Conservation (phyloP, 2,113 vertebrate genomes). For the Rostratula benghalensis region DNA sequence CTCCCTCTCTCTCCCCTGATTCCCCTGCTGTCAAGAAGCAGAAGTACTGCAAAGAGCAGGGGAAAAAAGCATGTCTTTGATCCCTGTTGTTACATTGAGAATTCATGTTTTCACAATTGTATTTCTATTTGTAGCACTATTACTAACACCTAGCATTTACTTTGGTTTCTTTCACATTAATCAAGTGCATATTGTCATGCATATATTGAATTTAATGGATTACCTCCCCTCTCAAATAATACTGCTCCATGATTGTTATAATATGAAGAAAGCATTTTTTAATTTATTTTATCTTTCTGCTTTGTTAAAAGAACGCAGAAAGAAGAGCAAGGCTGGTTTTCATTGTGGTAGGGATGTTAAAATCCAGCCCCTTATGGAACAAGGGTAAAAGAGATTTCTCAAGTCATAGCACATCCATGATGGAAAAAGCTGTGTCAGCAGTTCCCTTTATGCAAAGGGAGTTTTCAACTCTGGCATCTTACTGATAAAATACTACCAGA, state of each 20-base stretch:
- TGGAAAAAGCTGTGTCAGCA: conserved; percentile 22
- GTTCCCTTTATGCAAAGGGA: neutral
- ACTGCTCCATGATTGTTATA: neutral
- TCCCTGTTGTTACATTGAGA: neutral
- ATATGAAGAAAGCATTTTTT: neutral
- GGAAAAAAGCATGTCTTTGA: neutral
- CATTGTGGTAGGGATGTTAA: neutral
- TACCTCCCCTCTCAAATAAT: neutral
- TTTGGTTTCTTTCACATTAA: neutral
- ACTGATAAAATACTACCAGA: neutral
- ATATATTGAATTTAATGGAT: neutral
- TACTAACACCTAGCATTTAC: neutral
- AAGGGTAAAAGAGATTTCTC: neutral
- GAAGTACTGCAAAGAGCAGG: neutral
- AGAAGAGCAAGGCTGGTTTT: neutral
- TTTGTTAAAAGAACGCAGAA: neutral
- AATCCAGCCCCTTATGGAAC: neutral
- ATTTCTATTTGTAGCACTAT: neutral
- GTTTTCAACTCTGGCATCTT: neutral
- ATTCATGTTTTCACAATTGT: neutral
- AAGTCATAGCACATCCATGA: neutral
- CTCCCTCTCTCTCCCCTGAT: neutral
- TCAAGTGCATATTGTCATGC: neutral
- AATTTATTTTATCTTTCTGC: neutral
- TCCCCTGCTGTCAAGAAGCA: neutral